Percentiles rank a stretch among this genome's conserved stretches.
Conservation (phyloP, 2,888 invertebrate species). For the Beris chalybata region DNA sequence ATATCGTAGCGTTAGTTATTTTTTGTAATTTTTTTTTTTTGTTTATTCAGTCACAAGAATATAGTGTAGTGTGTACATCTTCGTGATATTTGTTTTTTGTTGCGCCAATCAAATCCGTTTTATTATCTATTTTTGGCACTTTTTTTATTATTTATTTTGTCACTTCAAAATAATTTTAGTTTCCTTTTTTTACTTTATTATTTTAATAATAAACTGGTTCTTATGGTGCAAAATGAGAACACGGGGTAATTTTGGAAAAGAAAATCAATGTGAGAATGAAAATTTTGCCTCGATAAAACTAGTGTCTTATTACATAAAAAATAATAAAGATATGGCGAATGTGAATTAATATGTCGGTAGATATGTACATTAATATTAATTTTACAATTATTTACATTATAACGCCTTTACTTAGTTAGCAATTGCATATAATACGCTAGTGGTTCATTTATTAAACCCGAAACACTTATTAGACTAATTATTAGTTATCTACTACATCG, state of each 20-base stretch:
- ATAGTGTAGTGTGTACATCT: neutral
- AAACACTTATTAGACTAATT: constrained; percentile 24
- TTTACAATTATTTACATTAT: constrained; percentile 22
- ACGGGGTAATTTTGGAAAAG: too few relatives aligned
- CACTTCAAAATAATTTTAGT: too few relatives aligned
- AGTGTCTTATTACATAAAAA: too few relatives aligned
- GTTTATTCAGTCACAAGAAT: neutral
- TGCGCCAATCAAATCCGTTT: constrained; percentile 23
- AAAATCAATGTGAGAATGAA: too few relatives aligned
- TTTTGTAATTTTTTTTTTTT: neutral
- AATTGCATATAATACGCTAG: constrained; percentile 3
- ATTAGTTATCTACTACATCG: constrained; percentile 16
- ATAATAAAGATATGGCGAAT: too few relatives aligned
- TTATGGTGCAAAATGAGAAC: too few relatives aligned
- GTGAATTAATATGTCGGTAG: too few relatives aligned
- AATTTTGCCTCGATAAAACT: too few relatives aligned
- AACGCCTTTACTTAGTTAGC: constrained; percentile 5
- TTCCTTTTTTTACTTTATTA: too few relatives aligned
- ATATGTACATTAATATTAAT: constrained; percentile 13
- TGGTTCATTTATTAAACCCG: constrained; percentile 14
- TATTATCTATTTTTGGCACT: constrained; percentile 32
- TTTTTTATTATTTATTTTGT: constrained; percentile 27
- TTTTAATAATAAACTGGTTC: too few relatives aligned
- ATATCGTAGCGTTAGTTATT: too few relatives aligned
- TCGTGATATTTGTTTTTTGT: neutral